phyloP scores from a whole-genome alignment of 2,888 invertebrate species.

The Ophioninae sp. region DNA sequence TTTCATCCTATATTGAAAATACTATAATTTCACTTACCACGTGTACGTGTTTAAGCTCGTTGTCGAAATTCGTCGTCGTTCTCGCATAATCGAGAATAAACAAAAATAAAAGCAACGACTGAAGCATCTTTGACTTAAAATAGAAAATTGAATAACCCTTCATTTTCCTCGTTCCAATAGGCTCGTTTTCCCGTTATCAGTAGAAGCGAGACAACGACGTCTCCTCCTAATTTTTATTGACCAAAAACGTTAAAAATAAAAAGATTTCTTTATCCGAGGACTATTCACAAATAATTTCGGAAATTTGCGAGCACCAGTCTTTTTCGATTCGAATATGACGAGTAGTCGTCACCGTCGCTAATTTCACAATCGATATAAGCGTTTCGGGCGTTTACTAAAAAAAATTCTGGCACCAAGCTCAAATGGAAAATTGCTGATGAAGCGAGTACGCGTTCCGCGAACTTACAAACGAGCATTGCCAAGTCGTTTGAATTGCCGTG shows the following conservation, averaged over 20 bases:
- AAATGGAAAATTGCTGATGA: slow-evolving; percentile 16
- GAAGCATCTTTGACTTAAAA: not conserved
- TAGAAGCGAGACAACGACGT: not conserved
- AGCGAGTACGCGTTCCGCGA: slow-evolving; percentile 19
- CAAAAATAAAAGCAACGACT: slow-evolving; percentile 20
- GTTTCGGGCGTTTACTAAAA: slow-evolving; percentile 8
- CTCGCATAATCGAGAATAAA: slow-evolving; percentile 5
- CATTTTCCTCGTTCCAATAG: not conserved
- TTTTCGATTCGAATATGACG: not conserved
- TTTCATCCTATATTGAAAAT: not conserved
- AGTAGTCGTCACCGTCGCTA: not conserved
- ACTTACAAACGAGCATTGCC: slow-evolving; percentile 43
- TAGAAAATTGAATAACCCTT: not conserved
- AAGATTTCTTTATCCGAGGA: not conserved
- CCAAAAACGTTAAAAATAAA: not conserved
- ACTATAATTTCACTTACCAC: slow-evolving; percentile 68
- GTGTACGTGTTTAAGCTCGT: slow-evolving; percentile 67
- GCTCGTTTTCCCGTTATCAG: not conserved
- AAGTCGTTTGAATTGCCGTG: slow-evolving; percentile 56
- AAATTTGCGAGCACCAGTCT: not conserved
- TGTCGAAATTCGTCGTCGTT: slow-evolving; percentile 17
- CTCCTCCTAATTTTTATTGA: not conserved
- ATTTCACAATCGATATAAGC: not conserved
- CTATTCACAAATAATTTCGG: not conserved
- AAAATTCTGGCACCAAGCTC: slow-evolving; percentile 12